A percentile compares a stretch with the other conserved stretches of the same genome.
These are phyloP conservation scores for Emydura subglobosa DNA, from an alignment of 2,113 vertebrate species.

Conservation along the genomic window DNA sequence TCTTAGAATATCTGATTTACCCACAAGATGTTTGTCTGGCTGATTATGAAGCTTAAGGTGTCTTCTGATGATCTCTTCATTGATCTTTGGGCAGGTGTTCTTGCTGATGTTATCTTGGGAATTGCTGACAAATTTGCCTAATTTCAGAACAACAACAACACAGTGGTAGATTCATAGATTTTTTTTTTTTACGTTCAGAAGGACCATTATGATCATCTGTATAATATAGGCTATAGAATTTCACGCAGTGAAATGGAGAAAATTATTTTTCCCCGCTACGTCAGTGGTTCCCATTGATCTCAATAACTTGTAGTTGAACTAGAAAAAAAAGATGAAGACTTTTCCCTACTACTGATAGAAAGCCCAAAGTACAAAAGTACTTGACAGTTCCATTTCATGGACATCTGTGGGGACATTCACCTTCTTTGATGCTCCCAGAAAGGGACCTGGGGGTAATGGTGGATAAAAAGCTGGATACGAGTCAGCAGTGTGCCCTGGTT, in stretches of 20 bases:
- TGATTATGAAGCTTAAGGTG: not conserved
- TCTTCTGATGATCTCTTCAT: not conserved
- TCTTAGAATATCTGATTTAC: not conserved
- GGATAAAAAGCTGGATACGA: too few species aligned
- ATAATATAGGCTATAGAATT: not conserved
- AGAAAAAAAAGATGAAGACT: not conserved
- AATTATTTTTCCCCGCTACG: not conserved
- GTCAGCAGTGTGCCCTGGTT: too few species aligned
- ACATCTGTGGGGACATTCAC: not conserved
- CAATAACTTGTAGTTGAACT: not conserved
- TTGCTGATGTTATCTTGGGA: not conserved
- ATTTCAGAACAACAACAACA: not conserved
- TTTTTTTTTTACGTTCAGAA: not conserved
- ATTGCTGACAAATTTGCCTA: not conserved
- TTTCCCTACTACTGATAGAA: not conserved
- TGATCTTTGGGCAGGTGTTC: not conserved
- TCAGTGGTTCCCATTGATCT: not conserved
- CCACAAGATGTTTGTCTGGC: not conserved
- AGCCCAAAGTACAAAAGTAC: not conserved
- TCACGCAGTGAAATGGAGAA: not conserved
- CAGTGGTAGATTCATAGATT: not conserved
- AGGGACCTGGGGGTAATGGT: too few species aligned
- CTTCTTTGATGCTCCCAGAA: not conserved
- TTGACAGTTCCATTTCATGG: not conserved
- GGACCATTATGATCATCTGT: not conserved